Base-by-base conservation (phyloP, 2,797 vertebrate genomes). In the Melanogrammus aeglefinus region DNA sequence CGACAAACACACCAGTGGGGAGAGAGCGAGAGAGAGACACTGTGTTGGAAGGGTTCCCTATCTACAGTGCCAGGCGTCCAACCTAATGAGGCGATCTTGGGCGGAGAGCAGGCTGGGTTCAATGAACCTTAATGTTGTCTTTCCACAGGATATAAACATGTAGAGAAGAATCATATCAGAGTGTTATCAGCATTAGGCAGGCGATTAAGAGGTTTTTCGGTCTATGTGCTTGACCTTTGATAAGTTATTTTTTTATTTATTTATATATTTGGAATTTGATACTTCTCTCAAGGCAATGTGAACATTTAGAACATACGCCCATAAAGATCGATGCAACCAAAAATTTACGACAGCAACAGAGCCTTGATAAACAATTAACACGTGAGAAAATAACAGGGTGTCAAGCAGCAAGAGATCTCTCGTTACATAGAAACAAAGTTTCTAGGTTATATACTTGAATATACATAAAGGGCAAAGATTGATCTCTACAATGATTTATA, bases 351-450 rank as follows among this genome's bases (percentile, higher is more conserved):
- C 80, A 84, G 84, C 74, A 0, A 80, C 81, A 39, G 16, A 69
- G 75, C 72, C 85, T 86, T 81, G 72, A 85, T 84, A 90, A 90
- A 90, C 88, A 86, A 86, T 87, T 83, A 85, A 83, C 74, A 86
- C 83, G 57, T 86, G 78, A 90, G 90, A 85, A 91, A 92, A 88
- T 88, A 89, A 80, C 81, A 83, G 76, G 76, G 74, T 83, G 85
- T 91, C 77, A 79, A 84, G 81, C 83, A 88, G 73, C 77, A 74
- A 85, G 81, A 81, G 51, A 85, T 85, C 57, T 12, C 76, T 33
- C 36, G n/a, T 18, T 77, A 82, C 84, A 75, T 57, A 82, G 76
- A 66, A 81, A 63, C 18, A 38, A 36, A 36, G 35, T 36, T 36
- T 36, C 35, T 36, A 63, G n/a, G n/a, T 63, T 24, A 63, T 24